Conservation (phyloP, 1,140 invertebrate genomes). For the Chelonus insularis region DNA sequence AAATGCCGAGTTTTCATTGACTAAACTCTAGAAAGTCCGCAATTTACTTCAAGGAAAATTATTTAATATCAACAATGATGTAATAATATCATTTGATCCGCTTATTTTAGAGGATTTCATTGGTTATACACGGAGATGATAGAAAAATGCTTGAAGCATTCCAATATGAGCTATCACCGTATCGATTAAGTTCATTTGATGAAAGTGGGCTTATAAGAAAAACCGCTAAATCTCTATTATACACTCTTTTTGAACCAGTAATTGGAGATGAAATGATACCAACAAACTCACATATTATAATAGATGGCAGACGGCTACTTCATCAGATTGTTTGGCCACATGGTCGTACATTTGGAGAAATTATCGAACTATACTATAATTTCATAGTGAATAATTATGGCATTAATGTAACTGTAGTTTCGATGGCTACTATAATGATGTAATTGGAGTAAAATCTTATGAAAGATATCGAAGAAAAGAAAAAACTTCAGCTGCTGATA, state of each 20-base stretch:
- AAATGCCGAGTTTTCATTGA: conserved; percentile 25
- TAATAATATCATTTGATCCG: conserved; percentile 35
- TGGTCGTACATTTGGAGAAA: neutral
- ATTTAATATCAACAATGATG: too few species aligned
- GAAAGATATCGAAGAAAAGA: conserved; percentile 16
- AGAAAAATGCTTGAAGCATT: conserved; percentile 47
- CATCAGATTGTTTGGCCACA: conserved; percentile 1
- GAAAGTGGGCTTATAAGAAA: conserved; percentile 46
- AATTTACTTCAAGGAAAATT: neutral
- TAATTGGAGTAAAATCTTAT: conserved; percentile 23
- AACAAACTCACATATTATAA: conserved; percentile 33
- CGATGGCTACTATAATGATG: conserved; percentile 21
- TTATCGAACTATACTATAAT: neutral
- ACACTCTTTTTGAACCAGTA: conserved; percentile 38
- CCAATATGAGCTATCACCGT: conserved; percentile 47
- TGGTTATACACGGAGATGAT: conserved; percentile 29
- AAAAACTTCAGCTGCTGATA: conserved; percentile 20
- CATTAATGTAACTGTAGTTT: conserved; percentile 18
- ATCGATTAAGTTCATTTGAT: conserved; percentile 43
- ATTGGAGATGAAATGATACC: neutral
- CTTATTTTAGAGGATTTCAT: conserved; percentile 50
- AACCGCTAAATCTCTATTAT: conserved; percentile 45
- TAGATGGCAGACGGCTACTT: conserved; percentile 29
- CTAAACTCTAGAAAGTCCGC: conserved; percentile 16
- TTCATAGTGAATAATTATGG: conserved; percentile 11